These are phyloP conservation scores for Latrodectus elegans DNA, from an alignment of 2,888 invertebrate species.

Conservation along the genomic window DNA sequence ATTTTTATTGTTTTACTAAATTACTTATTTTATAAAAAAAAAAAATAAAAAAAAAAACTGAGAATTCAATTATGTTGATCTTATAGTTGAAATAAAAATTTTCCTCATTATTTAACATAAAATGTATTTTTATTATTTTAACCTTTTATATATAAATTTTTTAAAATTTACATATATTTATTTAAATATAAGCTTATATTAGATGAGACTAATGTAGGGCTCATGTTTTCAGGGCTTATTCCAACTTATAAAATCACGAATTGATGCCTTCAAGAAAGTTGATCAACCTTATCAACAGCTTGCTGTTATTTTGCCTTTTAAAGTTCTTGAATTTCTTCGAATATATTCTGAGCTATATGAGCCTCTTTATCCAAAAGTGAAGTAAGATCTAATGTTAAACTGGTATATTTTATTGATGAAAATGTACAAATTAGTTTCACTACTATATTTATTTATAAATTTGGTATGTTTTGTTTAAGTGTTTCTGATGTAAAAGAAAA, in stretches of 20 bases:
- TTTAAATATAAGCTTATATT: too few relatives aligned
- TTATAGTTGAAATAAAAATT: too few relatives aligned
- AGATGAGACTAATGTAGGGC: too few relatives aligned
- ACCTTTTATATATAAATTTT: too few relatives aligned
- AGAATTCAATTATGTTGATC: too few relatives aligned
- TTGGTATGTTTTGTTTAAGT: background rate
- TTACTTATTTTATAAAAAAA: too few relatives aligned
- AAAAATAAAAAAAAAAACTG: too few relatives aligned
- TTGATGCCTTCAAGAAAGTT: conserved; percentile 76
- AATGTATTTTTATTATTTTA: too few relatives aligned
- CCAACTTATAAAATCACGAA: conserved; percentile 82
- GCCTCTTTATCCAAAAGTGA: conserved; percentile 70
- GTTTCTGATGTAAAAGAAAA: conserved; percentile 2
- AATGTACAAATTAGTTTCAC: background rate
- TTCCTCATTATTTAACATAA: too few relatives aligned
- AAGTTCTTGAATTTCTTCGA: conserved; percentile 84
- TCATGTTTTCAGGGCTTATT: conserved; percentile 79
- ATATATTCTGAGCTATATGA: conserved; percentile 85
- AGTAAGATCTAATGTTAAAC: conserved; percentile 13
- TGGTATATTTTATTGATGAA: background rate
- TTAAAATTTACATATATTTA: too few relatives aligned
- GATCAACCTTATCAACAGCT: conserved; percentile 73
- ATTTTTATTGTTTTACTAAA: too few relatives aligned
- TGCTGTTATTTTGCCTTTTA: conserved; percentile 82
- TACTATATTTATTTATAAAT: background rate